Base-by-base conservation (phyloP, 2,888 invertebrate species). In the Lutraria lutraria region DNA sequence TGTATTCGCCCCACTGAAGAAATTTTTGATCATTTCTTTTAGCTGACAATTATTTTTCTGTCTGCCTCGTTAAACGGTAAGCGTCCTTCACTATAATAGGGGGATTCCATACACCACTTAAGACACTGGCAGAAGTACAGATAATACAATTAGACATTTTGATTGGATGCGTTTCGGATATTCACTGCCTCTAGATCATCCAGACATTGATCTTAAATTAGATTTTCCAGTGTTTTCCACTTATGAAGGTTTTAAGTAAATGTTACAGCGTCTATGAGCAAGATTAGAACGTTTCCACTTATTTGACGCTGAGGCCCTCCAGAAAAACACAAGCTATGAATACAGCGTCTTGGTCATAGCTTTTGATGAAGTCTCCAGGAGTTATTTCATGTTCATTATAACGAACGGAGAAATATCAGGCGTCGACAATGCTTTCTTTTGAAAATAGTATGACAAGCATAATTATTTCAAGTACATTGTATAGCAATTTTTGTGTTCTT, bases 21-120 rank as follows among this genome's bases (percentile, higher is more conserved):
- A 83, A 87, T 89, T 91, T 90, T 89, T 92, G 90, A 92, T 92
- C 87, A 91, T 80, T 91, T 89, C 76, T 86, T 86, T 43, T 88
- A 53, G 83, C 63, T 80, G 83, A 88, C 86, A 91, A 91, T 91
- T 91, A 88, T 84, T 83, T 84, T 81, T 82, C 89, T 43, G 91
- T 88, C 86, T 86, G 91, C 89, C 86, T 91, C 91, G 88, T 91
- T 91, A 87, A 86, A 76, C 91, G 72, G 86, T 88, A 84, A 91
- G 91, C 89, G 89, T 91, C 89, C 85, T 91, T 82, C 85, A 91
- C 86, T 82, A 81, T 87, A 89, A 87, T 80, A 86, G 85, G 85
- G 85, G 63, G 81, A 87, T 87, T 89, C 84, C 81, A 88, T 89
- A 88, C 89, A 87, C 88, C 86, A 89, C 91, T 89, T 89, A 80